Evolutionary conservation across 2,113 vertebrate genomes (phyloP).

Genomic region (Thryonomys swinderianus): DNA sequence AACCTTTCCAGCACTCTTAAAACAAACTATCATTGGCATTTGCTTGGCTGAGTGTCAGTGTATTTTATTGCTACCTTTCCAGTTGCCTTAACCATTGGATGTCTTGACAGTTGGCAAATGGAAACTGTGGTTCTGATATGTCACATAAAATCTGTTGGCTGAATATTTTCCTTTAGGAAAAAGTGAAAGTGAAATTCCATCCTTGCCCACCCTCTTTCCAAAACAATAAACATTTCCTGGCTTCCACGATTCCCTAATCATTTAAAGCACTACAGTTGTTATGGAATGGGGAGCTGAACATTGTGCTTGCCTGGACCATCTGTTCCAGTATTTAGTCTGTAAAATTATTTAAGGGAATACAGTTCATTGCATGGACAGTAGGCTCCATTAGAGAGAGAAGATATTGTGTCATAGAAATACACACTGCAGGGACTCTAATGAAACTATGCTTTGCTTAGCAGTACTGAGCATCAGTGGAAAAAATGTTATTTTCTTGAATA

Average conservation of each 20-base stretch:
- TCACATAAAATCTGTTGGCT: slow-evolving; percentile 41
- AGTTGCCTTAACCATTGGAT: not conserved
- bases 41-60: slow-evolving; percentile 57
- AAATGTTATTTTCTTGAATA: not conserved
- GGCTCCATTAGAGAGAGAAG: not conserved
- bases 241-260: slow-evolving; percentile 52
- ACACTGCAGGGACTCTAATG: not conserved
- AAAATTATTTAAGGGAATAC: slow-evolving; percentile 13
- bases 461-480: not conserved
- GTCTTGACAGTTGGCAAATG: slow-evolving; percentile 55
- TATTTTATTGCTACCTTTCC: slow-evolving; percentile 68
- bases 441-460: not conserved
- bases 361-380: not conserved
- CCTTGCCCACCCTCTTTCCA: slow-evolving; percentile 67
- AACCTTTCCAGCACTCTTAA: slow-evolving; percentile 33
- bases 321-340: slow-evolving; percentile 60
- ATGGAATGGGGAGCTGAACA: not conserved
- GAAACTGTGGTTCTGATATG: slow-evolving; percentile 18
- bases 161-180: slow-evolving; percentile 71
- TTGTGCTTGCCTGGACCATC: not conserved
- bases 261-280: slow-evolving; percentile 66
- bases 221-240: slow-evolving; percentile 70
- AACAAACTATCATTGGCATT: slow-evolving; percentile 70
- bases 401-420: not conserved
- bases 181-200: slow-evolving; percentile 77